Base-by-base conservation (phyloP, 2,888 invertebrate genomes). In the Clusia tigrina region DNA sequence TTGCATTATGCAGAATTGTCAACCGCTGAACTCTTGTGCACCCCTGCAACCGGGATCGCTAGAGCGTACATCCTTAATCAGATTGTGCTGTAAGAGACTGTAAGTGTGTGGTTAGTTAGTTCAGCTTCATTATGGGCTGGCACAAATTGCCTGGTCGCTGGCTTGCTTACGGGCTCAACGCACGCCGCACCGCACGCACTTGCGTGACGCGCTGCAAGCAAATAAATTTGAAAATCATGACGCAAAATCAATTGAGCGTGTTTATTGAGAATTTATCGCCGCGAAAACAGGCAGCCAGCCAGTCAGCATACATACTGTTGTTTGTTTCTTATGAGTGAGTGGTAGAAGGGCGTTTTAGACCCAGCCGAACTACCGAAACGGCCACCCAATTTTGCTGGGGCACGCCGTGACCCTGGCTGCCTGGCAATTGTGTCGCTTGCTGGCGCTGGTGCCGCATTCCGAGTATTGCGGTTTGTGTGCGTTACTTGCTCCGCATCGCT, bases 211-310 rank as follows among this genome's bases (percentile, higher is more conserved):
- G 42, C 54, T 54, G 26, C 54, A 12, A 3, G 48, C 5, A 48
- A 48, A 48, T 48, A 48, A 17, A 18, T 23, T 66, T 55, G 64
- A 69, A 74, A 74, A 73, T 76, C 72, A 74, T 69, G 73, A 74
- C 71, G 70, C 64, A 59, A 65, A 66, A 69, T 72, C 75, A 76
- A 77, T 77, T 77, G 77, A 68, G 75, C 74, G 72, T 74, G 74
- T 71, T 74, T 72, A 78, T 77, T 77, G 76, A 68, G 69, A 69
- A 72, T 68, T 74, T 72, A 76, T 74, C 67, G 67, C 15, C 3
- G 2, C 6, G 5, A 3, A 20, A 15, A 20, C 48, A 48, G 48
- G 18, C 22, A n/a, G 10, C 42, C 42, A 42, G 42, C 42, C 6
- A n/a, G n/a, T n/a, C n/a, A n/a, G n/a, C n/a, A n/a, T n/a, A n/a